Evolutionary conservation across 2,888 invertebrate species (phyloP), one percentile per base, ranked within the genome.

Genomic region (Mythimna loreyi): DNA sequence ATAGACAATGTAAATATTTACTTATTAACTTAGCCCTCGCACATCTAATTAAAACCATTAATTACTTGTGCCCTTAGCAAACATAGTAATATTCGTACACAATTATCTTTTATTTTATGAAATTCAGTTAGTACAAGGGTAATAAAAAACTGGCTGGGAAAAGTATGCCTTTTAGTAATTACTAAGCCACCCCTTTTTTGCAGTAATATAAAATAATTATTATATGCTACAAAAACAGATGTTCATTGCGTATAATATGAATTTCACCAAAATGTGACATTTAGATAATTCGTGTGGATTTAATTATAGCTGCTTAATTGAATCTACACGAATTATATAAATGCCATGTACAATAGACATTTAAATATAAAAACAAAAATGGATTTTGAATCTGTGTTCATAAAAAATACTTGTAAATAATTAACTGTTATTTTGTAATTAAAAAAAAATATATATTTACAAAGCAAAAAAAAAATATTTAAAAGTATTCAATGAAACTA

Each of bases 41-140:
- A 52, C 33, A 57, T 49, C 36, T 62, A 60, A 77, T 77, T 72
- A 67, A 52, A 75, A 63, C 49, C 47, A 52, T 77, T 67, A 72
- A 77, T 77, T 57, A 67, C 40, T 28, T 25, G 40, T 56, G 57
- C 47, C 66, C 60, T 58, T 63, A 60, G 55, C 59, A 74, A 69
- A 75, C 52, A 52, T 64, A 47, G 57, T 45, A 75, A 59, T 75
- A 65, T 75, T 57, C 25, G 56, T 69, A 53, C 25, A 73, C 5
- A 65, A 67, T 57, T 57, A 40, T 58, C 43, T 50, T 67, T 69
- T 47, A 64, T 72, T 60, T 72, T 53, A 63, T 47, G 47, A 63
- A 53, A 79, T 70, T 69, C 50, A 5, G 57, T 53, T 57, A 47
- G 50, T 33, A 65, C 53, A 73, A 65, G 58, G 57, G 61, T n/a